Evolutionary conservation across 2,797 vertebrate genomes (phyloP).

Genomic region (Lagorchestes hirsutus): DNA sequence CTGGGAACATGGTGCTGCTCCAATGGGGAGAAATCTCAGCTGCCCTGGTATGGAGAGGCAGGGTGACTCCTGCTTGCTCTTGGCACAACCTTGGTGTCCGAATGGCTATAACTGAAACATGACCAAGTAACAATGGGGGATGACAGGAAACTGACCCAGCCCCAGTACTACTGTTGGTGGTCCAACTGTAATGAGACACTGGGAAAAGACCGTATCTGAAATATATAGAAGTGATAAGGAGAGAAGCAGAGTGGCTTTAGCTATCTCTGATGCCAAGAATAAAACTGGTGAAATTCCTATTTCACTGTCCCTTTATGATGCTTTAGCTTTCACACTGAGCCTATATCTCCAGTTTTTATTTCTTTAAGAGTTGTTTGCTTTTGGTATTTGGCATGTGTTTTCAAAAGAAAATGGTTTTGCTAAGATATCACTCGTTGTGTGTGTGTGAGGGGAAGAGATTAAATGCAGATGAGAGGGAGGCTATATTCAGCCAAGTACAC

Average conservation of each 20-base stretch:
- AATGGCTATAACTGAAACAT: background rate
- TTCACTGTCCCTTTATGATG: background rate
- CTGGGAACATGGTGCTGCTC: background rate
- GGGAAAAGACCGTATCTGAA: background rate
- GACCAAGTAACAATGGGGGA: background rate
- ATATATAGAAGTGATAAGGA: background rate
- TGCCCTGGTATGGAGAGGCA: background rate
- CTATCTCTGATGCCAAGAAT: background rate
- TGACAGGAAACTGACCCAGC: background rate
- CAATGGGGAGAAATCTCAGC: background rate
- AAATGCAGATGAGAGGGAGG: background rate
- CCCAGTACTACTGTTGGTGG: background rate
- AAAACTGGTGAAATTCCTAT: background rate
- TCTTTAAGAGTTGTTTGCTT: background rate
- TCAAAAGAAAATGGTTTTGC: background rate
- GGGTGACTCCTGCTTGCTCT: background rate
- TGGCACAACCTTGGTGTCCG: background rate
- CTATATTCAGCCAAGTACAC: background rate
- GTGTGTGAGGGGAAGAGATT: background rate
- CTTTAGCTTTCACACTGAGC: background rate
- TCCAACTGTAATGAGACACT: background rate
- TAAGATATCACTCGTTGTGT: background rate
- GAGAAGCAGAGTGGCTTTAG: background rate
- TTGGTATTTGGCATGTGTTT: background rate
- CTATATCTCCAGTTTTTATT: background rate